Percentiles rank a stretch among this genome's conserved stretches.
These are phyloP conservation scores for Acanthosoma haemorrhoidale DNA, from an alignment of 2,888 invertebrate genomes.

Conservation along the genomic window DNA sequence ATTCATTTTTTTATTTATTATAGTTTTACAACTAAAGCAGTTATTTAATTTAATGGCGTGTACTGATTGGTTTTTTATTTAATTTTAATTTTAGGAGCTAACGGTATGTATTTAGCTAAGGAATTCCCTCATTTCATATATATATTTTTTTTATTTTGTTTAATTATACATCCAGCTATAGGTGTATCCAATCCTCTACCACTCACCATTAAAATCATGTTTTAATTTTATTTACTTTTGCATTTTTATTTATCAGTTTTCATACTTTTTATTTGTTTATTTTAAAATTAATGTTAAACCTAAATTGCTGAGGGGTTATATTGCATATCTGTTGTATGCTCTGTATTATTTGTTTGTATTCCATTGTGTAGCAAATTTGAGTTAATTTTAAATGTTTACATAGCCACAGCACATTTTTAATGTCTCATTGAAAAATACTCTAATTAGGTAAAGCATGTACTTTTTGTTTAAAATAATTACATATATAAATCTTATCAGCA, in stretches of 20 bases:
- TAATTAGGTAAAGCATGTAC: slow-evolving; percentile 21
- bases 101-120: background rate
- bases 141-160: background rate
- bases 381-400: slow-evolving; percentile 9
- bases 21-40: background rate
- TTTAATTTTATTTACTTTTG: slow-evolving; percentile 22
- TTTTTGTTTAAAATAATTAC: background rate
- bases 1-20: background rate
- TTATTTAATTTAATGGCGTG: background rate
- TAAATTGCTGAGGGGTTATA: slow-evolving; percentile 8
- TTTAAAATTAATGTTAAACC: background rate
- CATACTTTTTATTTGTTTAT: background rate
- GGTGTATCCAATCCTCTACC: slow-evolving; percentile 9
- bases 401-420: slow-evolving; percentile 13
- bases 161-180: background rate
- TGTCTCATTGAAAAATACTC: slow-evolving; percentile 17
- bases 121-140: background rate
- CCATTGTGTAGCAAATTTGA: slow-evolving; percentile 3
- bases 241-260: slow-evolving; percentile 12
- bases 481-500: background rate
- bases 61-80: background rate
- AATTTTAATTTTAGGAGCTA: background rate
- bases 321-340: slow-evolving; percentile 21
- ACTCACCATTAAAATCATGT: slow-evolving; percentile 16
- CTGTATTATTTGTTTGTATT: slow-evolving; percentile 17